Evolutionary conservation across 2,797 vertebrate genomes (phyloP), one percentile per base, ranked within the genome.

Genomic region (Zenarchopterus dispar): DNA sequence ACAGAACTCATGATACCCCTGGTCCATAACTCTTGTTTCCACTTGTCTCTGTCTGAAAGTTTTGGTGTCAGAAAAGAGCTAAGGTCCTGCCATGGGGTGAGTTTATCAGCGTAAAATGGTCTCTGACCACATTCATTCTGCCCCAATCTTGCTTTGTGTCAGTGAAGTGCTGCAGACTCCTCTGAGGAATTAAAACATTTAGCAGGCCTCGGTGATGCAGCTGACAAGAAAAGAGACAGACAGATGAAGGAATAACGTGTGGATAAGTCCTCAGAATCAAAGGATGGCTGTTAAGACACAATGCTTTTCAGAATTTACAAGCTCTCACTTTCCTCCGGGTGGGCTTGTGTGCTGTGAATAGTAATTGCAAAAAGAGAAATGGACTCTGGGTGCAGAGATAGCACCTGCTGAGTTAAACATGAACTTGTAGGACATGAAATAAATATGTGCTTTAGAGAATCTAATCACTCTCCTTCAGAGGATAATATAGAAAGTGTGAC

Each of bases 51-150:
- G 33, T 10, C 53, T 60, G 53, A 62, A 48, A 65, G 69, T 84
- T 17, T 74, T 79, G 72, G 67, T 36, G 11, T 36, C 11, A 13
- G 13, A 71, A 79, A 89, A 69, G 26, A 0, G 17, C 52, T 13
- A 58, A 44, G 50, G 56, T 42, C 19, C 55, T 36, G 75, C 69
- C 72, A 73, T 75, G 70, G 70, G 54, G 55, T 79, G 66, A 81
- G 72, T 67, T 88, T 81, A 84, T 85, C 79, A 80, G 61, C 68
- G 73, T 81, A 64, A 83, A 85, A 78, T n/a, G 66, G 84, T n/a
- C 77, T 77, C 80, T 57, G 69, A 84, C 82, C 78, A 70, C 76
- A 78, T 78, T 77, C 68, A 70, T 84, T 76, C 73, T 62, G 74
- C 75, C 70, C 77, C 77, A 52, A 26, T 67, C 78, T 87, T 71